Conservation (phyloP, 2,113 vertebrate species). For the Triplophysa tibetana region DNA sequence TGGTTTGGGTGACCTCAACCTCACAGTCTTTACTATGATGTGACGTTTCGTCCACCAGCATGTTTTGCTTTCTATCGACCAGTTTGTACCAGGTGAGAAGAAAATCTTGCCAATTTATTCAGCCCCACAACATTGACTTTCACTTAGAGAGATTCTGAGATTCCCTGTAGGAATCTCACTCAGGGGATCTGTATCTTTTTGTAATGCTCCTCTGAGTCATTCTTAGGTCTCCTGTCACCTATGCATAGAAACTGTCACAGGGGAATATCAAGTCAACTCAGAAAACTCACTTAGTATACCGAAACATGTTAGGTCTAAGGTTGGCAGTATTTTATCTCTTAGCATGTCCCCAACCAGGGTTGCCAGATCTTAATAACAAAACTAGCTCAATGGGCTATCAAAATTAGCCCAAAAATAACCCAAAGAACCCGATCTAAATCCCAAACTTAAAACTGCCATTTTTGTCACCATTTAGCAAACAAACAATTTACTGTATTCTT, state of each 20-base stretch:
- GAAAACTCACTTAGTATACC: too few species aligned
- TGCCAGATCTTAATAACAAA: too few species aligned
- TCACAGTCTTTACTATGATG: background rate
- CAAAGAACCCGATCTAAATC: too few species aligned
- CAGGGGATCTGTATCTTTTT: background rate
- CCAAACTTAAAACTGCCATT: too few species aligned
- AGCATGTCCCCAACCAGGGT: too few species aligned
- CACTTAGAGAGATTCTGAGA: background rate
- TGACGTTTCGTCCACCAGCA: background rate
- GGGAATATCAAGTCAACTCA: too few species aligned
- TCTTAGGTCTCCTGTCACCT: background rate
- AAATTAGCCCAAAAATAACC: too few species aligned
- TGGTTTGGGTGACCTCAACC: conserved; percentile 9
- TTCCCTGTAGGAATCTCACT: background rate
- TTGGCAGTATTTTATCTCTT: too few species aligned
- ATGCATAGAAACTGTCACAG: too few species aligned
- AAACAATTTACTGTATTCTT: too few species aligned
- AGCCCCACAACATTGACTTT: conserved; percentile 28
- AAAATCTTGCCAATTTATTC: conserved; percentile 33
- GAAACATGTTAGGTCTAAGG: too few species aligned
- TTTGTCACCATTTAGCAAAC: too few species aligned
- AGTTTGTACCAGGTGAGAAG: conserved; percentile 35
- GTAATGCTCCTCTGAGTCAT: background rate
- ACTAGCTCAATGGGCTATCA: background rate
- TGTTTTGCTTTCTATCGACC: conserved; percentile 38